phyloP scores from a whole-genome alignment of 2,888 invertebrate species.

The Heliconius charithonia region DNA sequence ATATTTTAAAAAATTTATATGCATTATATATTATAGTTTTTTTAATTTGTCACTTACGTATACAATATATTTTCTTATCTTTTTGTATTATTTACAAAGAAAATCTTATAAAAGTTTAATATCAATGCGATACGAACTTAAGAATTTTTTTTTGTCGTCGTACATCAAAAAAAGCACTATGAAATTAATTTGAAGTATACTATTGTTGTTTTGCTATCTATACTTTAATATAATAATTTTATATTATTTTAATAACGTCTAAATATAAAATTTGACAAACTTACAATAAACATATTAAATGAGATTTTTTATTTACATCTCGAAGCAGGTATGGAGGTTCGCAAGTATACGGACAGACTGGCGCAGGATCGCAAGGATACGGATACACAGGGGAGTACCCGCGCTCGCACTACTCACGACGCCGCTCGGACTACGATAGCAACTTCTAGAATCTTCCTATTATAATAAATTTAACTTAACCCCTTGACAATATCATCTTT shows the following conservation, averaged over 20 bases:
- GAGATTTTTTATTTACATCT: constrained; percentile 25
- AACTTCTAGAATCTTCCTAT: constrained; percentile 85
- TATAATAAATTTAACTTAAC: constrained; percentile 49
- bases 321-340: constrained; percentile 79
- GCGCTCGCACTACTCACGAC: constrained; percentile 84
- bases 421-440: constrained; percentile 91
- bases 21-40: too few relatives aligned
- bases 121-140: not conserved
- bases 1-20: not conserved
- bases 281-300: too few relatives aligned
- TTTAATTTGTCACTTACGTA: not conserved
- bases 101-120: too few relatives aligned
- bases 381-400: constrained; percentile 79
- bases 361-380: constrained; percentile 84
- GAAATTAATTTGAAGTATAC: too few relatives aligned
- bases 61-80: too few relatives aligned
- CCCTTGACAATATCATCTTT: constrained; percentile 78
- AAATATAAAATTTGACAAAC: too few relatives aligned
- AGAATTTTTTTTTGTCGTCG: not conserved
- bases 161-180: not conserved
- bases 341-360: constrained; percentile 87
- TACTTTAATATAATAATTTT: not conserved
- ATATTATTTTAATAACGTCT: not conserved
- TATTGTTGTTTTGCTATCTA: not conserved
- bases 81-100: too few relatives aligned